A percentile compares a stretch with the other conserved stretches of the same genome.
These are phyloP conservation scores for Aphrophora alni DNA, from an alignment of 2,888 invertebrate species.

Conservation along the genomic window DNA sequence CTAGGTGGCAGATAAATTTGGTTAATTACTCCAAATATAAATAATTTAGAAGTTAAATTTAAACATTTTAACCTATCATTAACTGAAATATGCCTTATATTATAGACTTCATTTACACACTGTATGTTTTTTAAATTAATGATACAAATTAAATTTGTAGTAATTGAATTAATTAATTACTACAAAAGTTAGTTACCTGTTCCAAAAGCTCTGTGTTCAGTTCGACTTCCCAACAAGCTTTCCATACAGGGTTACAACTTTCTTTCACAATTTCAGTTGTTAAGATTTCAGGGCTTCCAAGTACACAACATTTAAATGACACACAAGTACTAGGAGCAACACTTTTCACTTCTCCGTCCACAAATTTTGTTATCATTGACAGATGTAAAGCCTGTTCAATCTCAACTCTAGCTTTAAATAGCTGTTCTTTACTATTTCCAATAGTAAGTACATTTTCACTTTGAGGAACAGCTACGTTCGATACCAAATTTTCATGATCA, in stretches of 20 bases:
- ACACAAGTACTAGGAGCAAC: slow-evolving; percentile 28
- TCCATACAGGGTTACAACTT: slow-evolving; percentile 59
- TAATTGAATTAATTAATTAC: no score
- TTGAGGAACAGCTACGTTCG: not conserved
- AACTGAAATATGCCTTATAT: no score
- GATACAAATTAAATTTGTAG: no score
- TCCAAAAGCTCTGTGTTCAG: slow-evolving; percentile 39
- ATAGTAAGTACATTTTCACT: no score
- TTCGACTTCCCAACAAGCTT: slow-evolving; percentile 39
- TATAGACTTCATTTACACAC: no score
- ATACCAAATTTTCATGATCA: not conserved
- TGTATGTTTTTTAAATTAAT: no score
- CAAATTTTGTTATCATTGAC: slow-evolving; percentile 18
- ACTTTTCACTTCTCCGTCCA: slow-evolving; percentile 23
- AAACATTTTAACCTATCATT: no score
- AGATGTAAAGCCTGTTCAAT: slow-evolving; percentile 66
- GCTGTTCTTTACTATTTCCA: slow-evolving; percentile 27
- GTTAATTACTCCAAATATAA: no score
- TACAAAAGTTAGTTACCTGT: no score
- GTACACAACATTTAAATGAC: slow-evolving; percentile 22
- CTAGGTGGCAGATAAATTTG: no score
- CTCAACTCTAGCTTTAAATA: slow-evolving; percentile 61
- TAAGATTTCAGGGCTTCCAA: slow-evolving; percentile 52
- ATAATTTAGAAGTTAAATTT: no score
- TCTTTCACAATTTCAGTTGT: slow-evolving; percentile 62